Percentiles rank a stretch among this genome's conserved stretches.
Evolutionary conservation across 2,113 vertebrate genomes (phyloP).

Genomic region (Ramphastos sulfuratus): DNA sequence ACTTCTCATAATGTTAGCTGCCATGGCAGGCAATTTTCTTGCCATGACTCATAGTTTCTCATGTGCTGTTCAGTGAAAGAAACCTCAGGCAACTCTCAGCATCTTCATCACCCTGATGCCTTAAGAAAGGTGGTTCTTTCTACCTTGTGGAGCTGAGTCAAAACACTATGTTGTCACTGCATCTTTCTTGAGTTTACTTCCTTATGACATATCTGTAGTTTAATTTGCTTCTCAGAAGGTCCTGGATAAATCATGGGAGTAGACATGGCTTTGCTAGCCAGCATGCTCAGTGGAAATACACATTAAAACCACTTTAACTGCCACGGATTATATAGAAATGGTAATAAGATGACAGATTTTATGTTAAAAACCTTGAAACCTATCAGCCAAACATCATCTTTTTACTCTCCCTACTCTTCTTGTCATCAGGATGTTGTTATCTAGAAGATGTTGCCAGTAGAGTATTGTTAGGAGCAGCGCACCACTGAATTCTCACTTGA

Average conservation of each 20-base stretch:
- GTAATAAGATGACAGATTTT: neutral
- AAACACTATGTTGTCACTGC: fast-evolving
- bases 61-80: neutral
- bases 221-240: neutral
- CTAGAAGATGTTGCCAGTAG: neutral
- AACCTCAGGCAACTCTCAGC: neutral
- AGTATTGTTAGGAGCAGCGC: neutral
- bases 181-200: neutral
- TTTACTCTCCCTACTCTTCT: neutral
- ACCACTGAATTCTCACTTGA: neutral
- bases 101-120: neutral
- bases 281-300: neutral
- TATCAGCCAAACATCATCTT: neutral
- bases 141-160: neutral
- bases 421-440: neutral
- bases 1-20: neutral
- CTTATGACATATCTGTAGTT: neutral
- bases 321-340: neutral
- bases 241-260: neutral
- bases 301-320: neutral
- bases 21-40: neutral
- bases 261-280: neutral
- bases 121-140: neutral
- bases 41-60: neutral
- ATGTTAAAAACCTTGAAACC: neutral